Conservation (phyloP, 1,140 invertebrate species). For the Bilobella aurantiaca region DNA sequence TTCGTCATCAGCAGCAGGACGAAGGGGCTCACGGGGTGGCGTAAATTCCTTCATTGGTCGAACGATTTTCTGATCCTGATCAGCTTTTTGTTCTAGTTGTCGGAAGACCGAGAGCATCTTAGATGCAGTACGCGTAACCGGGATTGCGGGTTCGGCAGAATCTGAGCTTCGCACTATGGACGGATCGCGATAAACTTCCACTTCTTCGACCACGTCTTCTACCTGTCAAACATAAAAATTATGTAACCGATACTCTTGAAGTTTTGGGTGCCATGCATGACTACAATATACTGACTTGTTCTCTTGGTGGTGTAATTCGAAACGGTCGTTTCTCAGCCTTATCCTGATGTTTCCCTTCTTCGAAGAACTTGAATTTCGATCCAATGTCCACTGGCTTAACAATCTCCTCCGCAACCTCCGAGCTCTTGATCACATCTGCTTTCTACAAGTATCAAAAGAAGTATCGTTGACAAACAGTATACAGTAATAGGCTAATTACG, state of each 20-base stretch:
- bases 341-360: slow-evolving; percentile 58
- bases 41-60: slow-evolving; percentile 80
- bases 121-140: slow-evolving; percentile 61
- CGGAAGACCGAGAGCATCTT: slow-evolving; percentile 77
- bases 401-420: slow-evolving; percentile 58
- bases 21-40: slow-evolving; percentile 62
- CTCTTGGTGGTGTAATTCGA: slow-evolving; percentile 72
- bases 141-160: slow-evolving; percentile 43
- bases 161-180: slow-evolving; percentile 58
- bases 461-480: not conserved
- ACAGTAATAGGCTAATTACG: not conserved
- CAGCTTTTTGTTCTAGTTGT: slow-evolving; percentile 64
- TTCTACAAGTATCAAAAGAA: not conserved
- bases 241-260: not conserved
- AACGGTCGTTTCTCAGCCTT: slow-evolving; percentile 57
- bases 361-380: slow-evolving; percentile 81
- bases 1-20: slow-evolving; percentile 42
- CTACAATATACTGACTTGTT: slow-evolving; percentile 40
- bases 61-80: slow-evolving; percentile 34
- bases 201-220: slow-evolving; percentile 57
- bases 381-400: slow-evolving; percentile 70
- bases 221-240: slow-evolving; percentile 35
- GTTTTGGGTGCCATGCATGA: not conserved
- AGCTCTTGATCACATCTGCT: slow-evolving; percentile 61
- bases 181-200: slow-evolving; percentile 64